A percentile compares a stretch with the other conserved stretches of the same genome.
Conservation (phyloP, 2,113 vertebrate genomes). For the Ciconia boyciana region DNA sequence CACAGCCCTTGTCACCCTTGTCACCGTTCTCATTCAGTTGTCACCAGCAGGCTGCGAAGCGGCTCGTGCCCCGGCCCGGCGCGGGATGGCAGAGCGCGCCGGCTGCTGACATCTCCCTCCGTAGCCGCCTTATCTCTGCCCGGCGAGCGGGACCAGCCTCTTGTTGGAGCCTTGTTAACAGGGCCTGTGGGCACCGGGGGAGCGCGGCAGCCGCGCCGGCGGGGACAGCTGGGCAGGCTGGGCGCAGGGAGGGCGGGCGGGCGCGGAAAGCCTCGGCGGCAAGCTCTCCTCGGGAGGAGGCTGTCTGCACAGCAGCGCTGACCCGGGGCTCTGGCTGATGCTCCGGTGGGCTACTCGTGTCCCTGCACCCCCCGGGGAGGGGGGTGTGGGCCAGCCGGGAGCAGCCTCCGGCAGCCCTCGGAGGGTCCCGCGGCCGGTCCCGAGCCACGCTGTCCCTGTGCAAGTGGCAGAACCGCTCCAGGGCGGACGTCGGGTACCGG, state of each 20-base stretch:
- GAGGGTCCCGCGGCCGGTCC: not conserved
- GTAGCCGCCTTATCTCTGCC: constrained; percentile 64
- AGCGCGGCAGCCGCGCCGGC: not conserved
- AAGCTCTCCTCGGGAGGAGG: accelerated
- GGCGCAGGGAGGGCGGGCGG: not conserved
- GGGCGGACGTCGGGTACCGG: accelerated
- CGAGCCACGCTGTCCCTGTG: not conserved
- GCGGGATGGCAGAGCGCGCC: not conserved
- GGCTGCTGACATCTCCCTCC: not conserved
- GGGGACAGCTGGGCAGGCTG: not conserved
- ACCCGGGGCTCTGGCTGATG: not conserved
- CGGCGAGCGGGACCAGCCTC: not conserved
- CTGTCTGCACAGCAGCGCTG: not conserved
- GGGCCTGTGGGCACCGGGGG: not conserved
- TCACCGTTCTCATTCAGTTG: constrained; percentile 19
- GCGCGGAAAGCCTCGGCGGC: accelerated
- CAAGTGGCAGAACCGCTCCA: not conserved
- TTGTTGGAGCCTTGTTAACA: constrained; percentile 48
- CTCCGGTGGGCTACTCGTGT: not conserved
- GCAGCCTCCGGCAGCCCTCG: not conserved
- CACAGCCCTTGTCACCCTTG: constrained; percentile 33
- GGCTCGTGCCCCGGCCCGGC: not conserved
- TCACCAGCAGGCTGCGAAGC: not conserved
- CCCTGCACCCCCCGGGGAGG: not conserved
- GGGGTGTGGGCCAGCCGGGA: accelerated